Evolutionary conservation across 1,140 invertebrate species (phyloP), one percentile per base, ranked within the genome.

Genomic region (Scaptomyza hsui): DNA sequence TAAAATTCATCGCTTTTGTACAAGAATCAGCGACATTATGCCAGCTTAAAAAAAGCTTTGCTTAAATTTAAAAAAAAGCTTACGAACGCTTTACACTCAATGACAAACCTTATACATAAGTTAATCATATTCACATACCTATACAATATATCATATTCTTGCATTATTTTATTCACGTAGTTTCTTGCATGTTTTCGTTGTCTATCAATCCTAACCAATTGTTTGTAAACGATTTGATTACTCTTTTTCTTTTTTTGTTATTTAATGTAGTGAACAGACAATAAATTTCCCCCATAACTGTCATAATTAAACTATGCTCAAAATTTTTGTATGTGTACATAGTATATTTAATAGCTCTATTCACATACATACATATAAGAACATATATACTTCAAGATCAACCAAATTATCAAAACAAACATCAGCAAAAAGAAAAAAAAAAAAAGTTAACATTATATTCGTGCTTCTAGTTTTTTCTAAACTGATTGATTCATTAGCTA

Each of bases 251-350:
- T 72, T 41, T 79, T 52, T 35, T 68, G 15, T 60, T 6, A n/a
- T 13, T 51, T 55, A 12, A 35, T 37, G 63, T 77, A 81, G 56
- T 47, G 15, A 78, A 61, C 72, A 85, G 63, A 79, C 75, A 86
- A 81, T 72, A 45, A 86, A 86, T 88, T 88, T 78, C 82, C 82
- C 82, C 82, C 64, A 88, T 88, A 88, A 73, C 82, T 88, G 82
- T 82, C 64, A 78, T 72, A 74, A 56, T 69, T 55, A 39, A 56
- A 26, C 45, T 63, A 57, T 69, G 37, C 13, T 26, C 21, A 9
- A 35, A 63, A 39, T 45, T 63, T 37, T 41, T 39, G 37, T 57
- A 63, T 63, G 39, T 76, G 7, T 29, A 29, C 5, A 29, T 29
- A 29, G 53, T 76, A 68, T 52, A 56, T 60, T 61, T 39, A 16